A percentile compares a stretch with the other conserved stretches of the same genome.
Conservation (phyloP, 2,113 vertebrate genomes). For the Prolemur simus region DNA sequence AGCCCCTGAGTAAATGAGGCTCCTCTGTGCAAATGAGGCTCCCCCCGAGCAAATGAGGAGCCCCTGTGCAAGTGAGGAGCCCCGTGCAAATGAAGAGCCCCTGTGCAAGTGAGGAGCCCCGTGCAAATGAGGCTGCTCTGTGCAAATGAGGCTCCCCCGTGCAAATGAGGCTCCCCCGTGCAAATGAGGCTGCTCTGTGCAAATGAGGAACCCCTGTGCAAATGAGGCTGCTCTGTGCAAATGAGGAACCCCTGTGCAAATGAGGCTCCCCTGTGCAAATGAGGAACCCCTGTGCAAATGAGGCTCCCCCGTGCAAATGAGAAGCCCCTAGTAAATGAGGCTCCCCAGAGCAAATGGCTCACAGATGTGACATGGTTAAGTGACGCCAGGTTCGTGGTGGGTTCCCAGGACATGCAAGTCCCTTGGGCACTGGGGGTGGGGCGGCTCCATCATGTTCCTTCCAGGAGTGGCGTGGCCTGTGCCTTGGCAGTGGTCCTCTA, state of each 20-base stretch:
- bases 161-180: too few relatives aligned
- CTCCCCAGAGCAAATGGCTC: fast-evolving
- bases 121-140: fast-evolving
- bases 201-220: fast-evolving
- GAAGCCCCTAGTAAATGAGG: too few relatives aligned
- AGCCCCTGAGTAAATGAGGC: too few relatives aligned
- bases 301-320: fast-evolving
- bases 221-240: fast-evolving
- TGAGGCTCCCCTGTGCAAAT: fast-evolving
- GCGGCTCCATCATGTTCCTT: fast-evolving
- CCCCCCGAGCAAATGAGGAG: fast-evolving
- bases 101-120: too few relatives aligned
- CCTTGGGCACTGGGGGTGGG: fast-evolving
- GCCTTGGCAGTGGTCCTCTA: not conserved
- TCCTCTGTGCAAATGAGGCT: fast-evolving
- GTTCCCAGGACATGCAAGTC: fast-evolving
- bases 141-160: fast-evolving
- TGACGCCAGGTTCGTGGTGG: fast-evolving
- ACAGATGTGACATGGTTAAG: too few relatives aligned
- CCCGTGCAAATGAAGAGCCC: fast-evolving
- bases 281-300: too few relatives aligned
- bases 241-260: too few relatives aligned
- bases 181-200: too few relatives aligned
- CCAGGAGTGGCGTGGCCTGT: fast-evolving
- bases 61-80: too few relatives aligned